Evolutionary conservation across 2,797 vertebrate genomes (phyloP).

Genomic region (Dipus sagitta): DNA sequence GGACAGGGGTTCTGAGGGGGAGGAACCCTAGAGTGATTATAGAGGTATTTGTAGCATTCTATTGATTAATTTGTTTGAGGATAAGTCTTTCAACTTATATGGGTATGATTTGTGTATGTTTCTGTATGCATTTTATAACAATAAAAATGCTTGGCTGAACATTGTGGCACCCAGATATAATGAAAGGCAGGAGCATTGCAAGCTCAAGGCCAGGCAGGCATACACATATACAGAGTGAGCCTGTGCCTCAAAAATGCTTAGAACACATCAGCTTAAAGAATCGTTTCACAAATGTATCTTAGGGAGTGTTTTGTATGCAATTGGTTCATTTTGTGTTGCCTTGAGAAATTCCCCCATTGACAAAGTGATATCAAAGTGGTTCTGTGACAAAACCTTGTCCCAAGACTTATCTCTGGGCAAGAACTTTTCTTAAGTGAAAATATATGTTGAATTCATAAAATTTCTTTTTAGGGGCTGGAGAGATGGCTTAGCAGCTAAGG

Average conservation of each 20-base stretch:
- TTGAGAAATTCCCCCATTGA: neutral
- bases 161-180: neutral
- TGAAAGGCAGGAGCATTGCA: too few relatives aligned
- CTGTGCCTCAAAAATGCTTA: neutral
- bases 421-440: neutral
- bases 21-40: too few relatives aligned
- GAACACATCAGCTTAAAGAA: neutral
- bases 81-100: neutral
- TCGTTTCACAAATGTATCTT: neutral
- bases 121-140: neutral
- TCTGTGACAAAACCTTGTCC: neutral
- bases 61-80: neutral
- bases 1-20: too few relatives aligned
- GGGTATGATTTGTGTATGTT: neutral
- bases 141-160: neutral
- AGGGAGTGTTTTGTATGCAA: neutral
- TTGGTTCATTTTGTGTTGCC: neutral
- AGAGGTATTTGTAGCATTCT: neutral
- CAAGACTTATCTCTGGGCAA: neutral
- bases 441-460: too few relatives aligned
- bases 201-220: too few relatives aligned
- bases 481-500: too few relatives aligned
- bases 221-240: too few relatives aligned
- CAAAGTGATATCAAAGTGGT: conserved; percentile 15
- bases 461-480: too few relatives aligned